Evolutionary conservation across 2,888 invertebrate species (phyloP), one percentile per base, ranked within the genome.

Genomic region (Caradrina clavipalpis): DNA sequence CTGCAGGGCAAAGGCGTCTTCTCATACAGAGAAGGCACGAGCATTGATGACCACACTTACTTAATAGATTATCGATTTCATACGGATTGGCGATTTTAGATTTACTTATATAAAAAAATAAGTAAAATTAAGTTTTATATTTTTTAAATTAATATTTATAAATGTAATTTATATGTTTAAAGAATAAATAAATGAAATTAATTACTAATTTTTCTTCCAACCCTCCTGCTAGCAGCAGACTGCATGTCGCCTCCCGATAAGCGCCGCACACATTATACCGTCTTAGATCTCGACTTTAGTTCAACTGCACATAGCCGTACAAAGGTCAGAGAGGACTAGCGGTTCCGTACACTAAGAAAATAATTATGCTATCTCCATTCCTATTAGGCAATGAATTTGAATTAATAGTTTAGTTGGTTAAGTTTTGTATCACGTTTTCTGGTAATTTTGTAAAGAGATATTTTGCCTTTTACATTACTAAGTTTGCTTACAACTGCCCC

Each of bases 241-340:
- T 89, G 91, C 89, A 88, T 90, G 92, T 93, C 91, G 85, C 86
- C 86, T 73, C 64, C 79, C 86, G 94, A 94, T 95, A 95, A 94
- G 93, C 89, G 78, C 86, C 89, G 94, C 92, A 92, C 93, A 94
- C 93, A 93, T 93, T 93, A 91, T 90, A 89, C 89, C 81, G 84
- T 86, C 89, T 86, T 84, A 89, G 89, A 90, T 89, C 89, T 89
- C 62, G 74, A 82, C 80, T 80, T 69, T 75, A 80, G 72, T 75
- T 73, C 70, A 80, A 82, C 73, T 31, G 58, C 60, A 64, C 22
- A 65, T 49, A 51, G 66, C 59, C 55, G 39, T 57, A 64, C 56
- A 82, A 85, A 86, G 86, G 85, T 86, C 86, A 80, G 19, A 55
- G 31, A n/a, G 22, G 54, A 61, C 49, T 60, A 74, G 47, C 75